Conservation (phyloP, 2,888 invertebrate genomes). For the Congeria kusceri region DNA sequence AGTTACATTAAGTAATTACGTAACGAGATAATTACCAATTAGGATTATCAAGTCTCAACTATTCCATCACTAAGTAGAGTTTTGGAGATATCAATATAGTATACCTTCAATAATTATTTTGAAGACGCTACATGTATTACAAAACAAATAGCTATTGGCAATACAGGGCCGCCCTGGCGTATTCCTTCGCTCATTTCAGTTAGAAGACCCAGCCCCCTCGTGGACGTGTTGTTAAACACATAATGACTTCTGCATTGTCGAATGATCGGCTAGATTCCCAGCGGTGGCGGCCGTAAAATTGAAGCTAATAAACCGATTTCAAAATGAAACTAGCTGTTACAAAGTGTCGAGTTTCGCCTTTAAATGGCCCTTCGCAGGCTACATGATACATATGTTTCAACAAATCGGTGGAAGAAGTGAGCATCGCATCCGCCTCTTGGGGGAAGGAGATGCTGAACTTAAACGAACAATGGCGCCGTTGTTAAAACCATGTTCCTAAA, state of each 20-base stretch:
- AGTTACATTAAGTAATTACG: too few species aligned
- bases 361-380: conserved; percentile 38
- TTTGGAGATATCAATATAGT: too few species aligned
- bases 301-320: conserved; percentile 52
- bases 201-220: neutral
- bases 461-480: too few species aligned
- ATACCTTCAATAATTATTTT: too few species aligned
- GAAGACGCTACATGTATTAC: too few species aligned
- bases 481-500: too few species aligned
- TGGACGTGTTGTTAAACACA: neutral
- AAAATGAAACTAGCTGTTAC: conserved; percentile 49
- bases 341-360: conserved; percentile 27
- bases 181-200: neutral
- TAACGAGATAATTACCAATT: too few species aligned
- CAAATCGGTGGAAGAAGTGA: neutral
- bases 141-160: too few species aligned
- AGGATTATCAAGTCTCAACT: too few species aligned
- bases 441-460: neutral
- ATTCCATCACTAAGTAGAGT: too few species aligned
- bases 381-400: conserved; percentile 47
- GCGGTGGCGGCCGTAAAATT: conserved; percentile 42
- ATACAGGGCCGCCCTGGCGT: too few species aligned
- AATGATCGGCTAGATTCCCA: conserved; percentile 6
- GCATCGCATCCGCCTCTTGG: neutral
- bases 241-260: too few species aligned